These are phyloP conservation scores for Rhabditophanes sp. DNA, from an alignment of 2,888 invertebrate species.

Conservation along the genomic window DNA sequence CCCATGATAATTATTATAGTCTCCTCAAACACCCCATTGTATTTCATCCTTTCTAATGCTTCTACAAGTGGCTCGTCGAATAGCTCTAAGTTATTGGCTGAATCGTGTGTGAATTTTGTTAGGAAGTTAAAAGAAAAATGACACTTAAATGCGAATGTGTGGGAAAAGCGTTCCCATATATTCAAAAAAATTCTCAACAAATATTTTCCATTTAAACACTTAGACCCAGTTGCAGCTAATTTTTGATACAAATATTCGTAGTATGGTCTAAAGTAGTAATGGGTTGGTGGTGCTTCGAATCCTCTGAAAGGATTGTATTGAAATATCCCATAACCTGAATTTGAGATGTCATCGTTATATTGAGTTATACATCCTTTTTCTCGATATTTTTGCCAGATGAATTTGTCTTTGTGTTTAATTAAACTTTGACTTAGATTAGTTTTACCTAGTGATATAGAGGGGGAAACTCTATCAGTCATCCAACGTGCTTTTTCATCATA, in stretches of 20 bases:
- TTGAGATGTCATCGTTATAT: slow-evolving; percentile 32
- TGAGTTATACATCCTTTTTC: slow-evolving; percentile 19
- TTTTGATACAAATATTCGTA: slow-evolving; percentile 14
- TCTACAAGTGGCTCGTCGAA: slow-evolving; percentile 11
- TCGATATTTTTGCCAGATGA: slow-evolving; percentile 1
- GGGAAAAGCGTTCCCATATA: slow-evolving; percentile 36
- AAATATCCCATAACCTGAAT: slow-evolving; percentile 20
- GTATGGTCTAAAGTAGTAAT: slow-evolving; percentile 43
- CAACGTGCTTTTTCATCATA: slow-evolving; percentile 11
- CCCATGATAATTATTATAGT: slow-evolving; percentile 40
- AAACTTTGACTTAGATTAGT: background rate
- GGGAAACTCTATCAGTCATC: background rate
- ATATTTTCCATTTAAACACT: slow-evolving; percentile 16
- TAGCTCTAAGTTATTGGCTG: slow-evolving; percentile 35
- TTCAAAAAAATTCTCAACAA: slow-evolving; percentile 17
- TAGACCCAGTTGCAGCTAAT: slow-evolving; percentile 6
- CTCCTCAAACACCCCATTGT: slow-evolving; percentile 14
- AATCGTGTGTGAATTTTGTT: slow-evolving; percentile 45
- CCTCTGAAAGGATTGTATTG: slow-evolving; percentile 33
- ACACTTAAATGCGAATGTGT: slow-evolving; percentile 6
- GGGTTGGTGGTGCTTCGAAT: slow-evolving; percentile 44
- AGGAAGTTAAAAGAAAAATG: slow-evolving; percentile 46
- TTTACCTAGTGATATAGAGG: slow-evolving; percentile 1
- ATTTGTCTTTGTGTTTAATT: background rate
- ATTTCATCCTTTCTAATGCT: slow-evolving; percentile 10